Base-by-base conservation (phyloP, 2,797 vertebrate genomes). In the Phoeniculus purpureus region DNA sequence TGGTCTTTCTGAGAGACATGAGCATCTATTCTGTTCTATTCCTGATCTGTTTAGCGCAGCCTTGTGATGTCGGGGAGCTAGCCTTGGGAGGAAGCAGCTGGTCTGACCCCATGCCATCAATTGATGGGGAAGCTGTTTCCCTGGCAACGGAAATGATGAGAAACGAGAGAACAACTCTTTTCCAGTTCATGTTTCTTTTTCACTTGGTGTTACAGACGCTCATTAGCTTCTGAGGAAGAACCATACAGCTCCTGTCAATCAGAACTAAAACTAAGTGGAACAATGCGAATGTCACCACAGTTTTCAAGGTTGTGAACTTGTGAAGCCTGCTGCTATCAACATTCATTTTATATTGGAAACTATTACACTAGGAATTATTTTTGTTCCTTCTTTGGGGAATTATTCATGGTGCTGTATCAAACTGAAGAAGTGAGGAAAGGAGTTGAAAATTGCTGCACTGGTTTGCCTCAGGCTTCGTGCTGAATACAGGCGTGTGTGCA, bases 41-140 rank as follows among this genome's bases (percentile, higher is more conserved):
- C 61, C 91, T 94, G 61, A 93, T 88, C 90, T 84, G 87, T 52
- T 96, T 79, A 87, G 16, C 15, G 22, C 87, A 97, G 94, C 90
- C 93, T 32, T 96, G 92, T 94, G 94, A 74, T 96, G 94, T 95
- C 13, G 45, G 76, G 87, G 92, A 97, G 84, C 70, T 90, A 96
- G 89, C 84, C 76, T 86, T 94, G 87, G 95, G 96, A 97, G 94
- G 96, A 97, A 96, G 95, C 96, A 97, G 97, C 97, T 97, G 96
- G 81, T 97, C 70, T 4, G 71, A 94, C 92, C 96, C 95, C 88
- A 91, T 92, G 96, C 89, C 93, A 75, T 94, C 90, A 81, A 60
- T 72, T 94, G 89, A 93, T 80, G 85, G 93, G 75, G 92, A 95
- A 96, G 85, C 92, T 65, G 96, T 97, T 96, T 96, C 96, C 95